A percentile compares a stretch with the other conserved stretches of the same genome.
Evolutionary conservation across 2,888 invertebrate species (phyloP).

Genomic region (Dicyrtoma fusca): DNA sequence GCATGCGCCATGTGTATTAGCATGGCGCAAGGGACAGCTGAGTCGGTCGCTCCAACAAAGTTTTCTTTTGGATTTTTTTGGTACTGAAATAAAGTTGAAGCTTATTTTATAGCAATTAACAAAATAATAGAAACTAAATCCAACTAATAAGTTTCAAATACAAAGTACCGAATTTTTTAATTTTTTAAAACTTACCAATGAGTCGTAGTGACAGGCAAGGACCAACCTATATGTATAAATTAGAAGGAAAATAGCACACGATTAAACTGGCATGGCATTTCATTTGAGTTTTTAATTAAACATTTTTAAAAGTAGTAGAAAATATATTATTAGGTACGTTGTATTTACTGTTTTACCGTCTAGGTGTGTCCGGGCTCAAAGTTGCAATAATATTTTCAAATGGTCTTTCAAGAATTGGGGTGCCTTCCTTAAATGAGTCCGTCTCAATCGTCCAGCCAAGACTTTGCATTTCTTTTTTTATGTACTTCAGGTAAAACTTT

Average conservation of each 20-base stretch:
- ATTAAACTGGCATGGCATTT: neutral
- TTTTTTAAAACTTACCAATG: constrained; percentile 68
- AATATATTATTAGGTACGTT: neutral
- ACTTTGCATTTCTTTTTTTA: constrained; percentile 62
- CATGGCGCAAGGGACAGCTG: constrained; percentile 94
- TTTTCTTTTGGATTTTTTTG: no score
- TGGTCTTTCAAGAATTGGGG: constrained; percentile 66
- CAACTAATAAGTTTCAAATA: no score
- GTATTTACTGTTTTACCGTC: constrained; percentile 50
- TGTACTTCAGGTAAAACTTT: constrained; percentile 3
- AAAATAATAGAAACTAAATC: no score
- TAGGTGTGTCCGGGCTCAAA: constrained; percentile 71
- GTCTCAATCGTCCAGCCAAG: constrained; percentile 78
- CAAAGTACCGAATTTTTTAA: no score
- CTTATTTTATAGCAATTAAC: no score
- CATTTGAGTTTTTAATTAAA: neutral
- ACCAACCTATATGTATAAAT: no score
- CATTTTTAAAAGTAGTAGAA: neutral
- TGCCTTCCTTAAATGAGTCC: constrained; percentile 69
- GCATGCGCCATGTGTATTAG: constrained; percentile 78
- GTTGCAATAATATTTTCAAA: constrained; percentile 88
- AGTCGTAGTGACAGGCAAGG: constrained; percentile 88
- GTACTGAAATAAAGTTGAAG: no score
- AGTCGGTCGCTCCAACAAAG: constrained; percentile 85
- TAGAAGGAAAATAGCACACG: no score